Conservation (phyloP, 2,888 invertebrate genomes). For the Myopa tessellatipennis region DNA sequence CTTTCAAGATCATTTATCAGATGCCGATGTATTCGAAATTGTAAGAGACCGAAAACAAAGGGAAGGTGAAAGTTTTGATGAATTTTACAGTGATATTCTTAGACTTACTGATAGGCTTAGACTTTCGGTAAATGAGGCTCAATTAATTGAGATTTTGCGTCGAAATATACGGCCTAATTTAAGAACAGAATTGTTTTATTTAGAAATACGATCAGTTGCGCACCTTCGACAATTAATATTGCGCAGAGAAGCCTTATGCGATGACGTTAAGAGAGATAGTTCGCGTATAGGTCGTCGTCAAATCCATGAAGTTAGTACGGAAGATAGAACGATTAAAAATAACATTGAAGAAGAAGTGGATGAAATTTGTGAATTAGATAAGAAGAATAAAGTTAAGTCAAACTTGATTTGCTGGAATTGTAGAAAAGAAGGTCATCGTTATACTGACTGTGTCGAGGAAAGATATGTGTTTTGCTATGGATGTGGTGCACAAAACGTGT, state of each 20-base stretch:
- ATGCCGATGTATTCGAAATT: slow-evolving; percentile 26
- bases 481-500: no score
- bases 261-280: neutral
- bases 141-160: no score
- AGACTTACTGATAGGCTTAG: slow-evolving; percentile 29
- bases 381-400: neutral
- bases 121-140: slow-evolving; percentile 1
- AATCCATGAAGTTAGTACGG: neutral
- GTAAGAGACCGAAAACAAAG: slow-evolving; percentile 38
- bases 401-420: neutral
- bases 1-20: slow-evolving; percentile 31
- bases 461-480: no score
- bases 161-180: no score
- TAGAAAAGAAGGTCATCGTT: neutral
- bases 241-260: no score
- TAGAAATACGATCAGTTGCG: no score
- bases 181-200: no score
- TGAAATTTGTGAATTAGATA: neutral
- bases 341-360: neutral
- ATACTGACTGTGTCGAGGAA: neutral
- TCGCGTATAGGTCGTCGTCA: neutral
- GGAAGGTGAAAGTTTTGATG: slow-evolving; percentile 27
- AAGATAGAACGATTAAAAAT: neutral
- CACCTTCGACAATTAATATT: no score
- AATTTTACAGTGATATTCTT: slow-evolving; percentile 34